A percentile compares a stretch with the other conserved stretches of the same genome.
Evolutionary conservation across 1,140 invertebrate genomes (phyloP).

Genomic region (Neodiprion lecontei): DNA sequence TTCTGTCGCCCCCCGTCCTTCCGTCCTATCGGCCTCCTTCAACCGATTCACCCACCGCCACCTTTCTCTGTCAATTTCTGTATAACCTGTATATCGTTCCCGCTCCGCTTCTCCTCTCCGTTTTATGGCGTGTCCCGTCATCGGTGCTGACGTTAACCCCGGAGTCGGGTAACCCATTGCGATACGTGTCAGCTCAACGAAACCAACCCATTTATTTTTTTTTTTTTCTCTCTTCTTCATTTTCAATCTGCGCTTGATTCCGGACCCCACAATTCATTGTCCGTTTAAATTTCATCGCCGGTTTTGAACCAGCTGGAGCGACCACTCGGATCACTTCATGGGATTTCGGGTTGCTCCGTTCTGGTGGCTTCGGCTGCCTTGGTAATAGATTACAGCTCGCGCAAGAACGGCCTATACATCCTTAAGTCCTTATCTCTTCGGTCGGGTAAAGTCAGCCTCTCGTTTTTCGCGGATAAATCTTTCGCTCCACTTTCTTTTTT

Average conservation of each 20-base stretch:
- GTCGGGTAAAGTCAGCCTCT: slow-evolving; percentile 12
- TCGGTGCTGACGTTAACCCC: no score
- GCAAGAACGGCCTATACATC: slow-evolving; percentile 35
- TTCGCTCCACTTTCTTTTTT: slow-evolving; percentile 1
- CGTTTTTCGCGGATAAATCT: slow-evolving; percentile 13
- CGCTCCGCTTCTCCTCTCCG: not conserved
- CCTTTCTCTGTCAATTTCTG: slow-evolving; percentile 9
- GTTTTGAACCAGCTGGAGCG: not conserved
- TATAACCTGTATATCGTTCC: not conserved
- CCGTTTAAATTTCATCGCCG: not conserved
- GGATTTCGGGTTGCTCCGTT: not conserved
- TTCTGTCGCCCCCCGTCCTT: slow-evolving; percentile 32
- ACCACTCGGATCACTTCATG: not conserved
- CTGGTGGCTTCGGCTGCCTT: slow-evolving; percentile 31
- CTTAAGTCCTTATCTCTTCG: slow-evolving; percentile 18
- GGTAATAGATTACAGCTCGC: slow-evolving; percentile 44
- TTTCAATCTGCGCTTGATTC: no score
- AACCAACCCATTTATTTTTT: no score
- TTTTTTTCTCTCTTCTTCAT: no score
- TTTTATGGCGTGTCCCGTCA: not conserved
- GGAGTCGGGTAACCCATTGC: no score
- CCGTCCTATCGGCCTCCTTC: not conserved
- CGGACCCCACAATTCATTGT: no score
- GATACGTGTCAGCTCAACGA: no score
- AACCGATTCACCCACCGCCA: not conserved